phyloP scores from a whole-genome alignment of 2,888 invertebrate genomes.

The Sesia apiformis region DNA sequence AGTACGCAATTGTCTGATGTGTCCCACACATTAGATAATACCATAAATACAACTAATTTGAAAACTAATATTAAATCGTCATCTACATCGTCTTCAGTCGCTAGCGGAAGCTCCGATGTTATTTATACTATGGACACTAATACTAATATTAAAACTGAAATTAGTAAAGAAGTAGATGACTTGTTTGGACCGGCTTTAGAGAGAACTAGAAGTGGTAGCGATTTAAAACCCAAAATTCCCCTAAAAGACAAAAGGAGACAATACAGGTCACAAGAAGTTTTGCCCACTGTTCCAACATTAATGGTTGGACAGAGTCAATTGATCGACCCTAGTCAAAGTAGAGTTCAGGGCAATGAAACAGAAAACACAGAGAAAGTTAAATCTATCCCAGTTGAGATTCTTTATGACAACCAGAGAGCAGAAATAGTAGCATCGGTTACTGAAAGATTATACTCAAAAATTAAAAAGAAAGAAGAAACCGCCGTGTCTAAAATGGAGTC shows the following conservation, averaged over 20 bases:
- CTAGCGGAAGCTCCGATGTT: slow-evolving; percentile 52
- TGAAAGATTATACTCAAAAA: slow-evolving; percentile 76
- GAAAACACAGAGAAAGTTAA: slow-evolving; percentile 21
- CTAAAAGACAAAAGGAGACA: slow-evolving; percentile 52
- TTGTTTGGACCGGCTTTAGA: slow-evolving; percentile 53
- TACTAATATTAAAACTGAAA: slow-evolving; percentile 37
- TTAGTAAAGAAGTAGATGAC: slow-evolving; percentile 57
- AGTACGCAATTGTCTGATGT: slow-evolving; percentile 7
- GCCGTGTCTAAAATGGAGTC: slow-evolving; percentile 51
- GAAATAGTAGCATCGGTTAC: slow-evolving; percentile 83
- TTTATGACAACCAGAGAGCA: slow-evolving; percentile 71
- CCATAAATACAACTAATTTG: slow-evolving; percentile 39
- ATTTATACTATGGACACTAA: slow-evolving; percentile 40
- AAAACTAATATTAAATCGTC: slow-evolving; percentile 41
- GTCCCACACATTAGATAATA: slow-evolving; percentile 39
- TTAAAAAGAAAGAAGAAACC: slow-evolving; percentile 70
- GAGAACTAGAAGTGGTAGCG: slow-evolving; percentile 58
- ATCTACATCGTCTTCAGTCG: slow-evolving; percentile 40
- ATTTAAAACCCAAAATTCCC: slow-evolving; percentile 52
- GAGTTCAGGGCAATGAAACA: slow-evolving; percentile 22
- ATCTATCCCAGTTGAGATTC: slow-evolving; percentile 36
- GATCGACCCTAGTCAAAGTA: slow-evolving; percentile 28
- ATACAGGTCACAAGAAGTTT: slow-evolving; percentile 62
- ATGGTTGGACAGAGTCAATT: slow-evolving; percentile 11
- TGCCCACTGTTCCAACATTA: slow-evolving; percentile 33